Percentiles rank a stretch among this genome's conserved stretches.
phyloP scores from a whole-genome alignment of 2,888 invertebrate species.

The Empis stercorea region DNA sequence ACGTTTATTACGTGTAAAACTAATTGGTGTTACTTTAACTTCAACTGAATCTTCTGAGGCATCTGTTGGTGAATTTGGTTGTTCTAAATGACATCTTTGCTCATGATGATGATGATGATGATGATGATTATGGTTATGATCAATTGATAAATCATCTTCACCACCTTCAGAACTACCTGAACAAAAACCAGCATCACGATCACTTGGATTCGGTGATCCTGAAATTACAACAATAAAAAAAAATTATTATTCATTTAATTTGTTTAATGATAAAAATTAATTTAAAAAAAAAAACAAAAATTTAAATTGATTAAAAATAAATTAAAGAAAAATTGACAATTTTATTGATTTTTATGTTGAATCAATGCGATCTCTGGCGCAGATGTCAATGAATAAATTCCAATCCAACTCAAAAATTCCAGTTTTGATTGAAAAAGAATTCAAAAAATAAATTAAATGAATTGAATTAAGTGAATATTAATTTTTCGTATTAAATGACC shows the following conservation, averaged over 20 bases:
- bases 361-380: too few species aligned
- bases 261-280: too few species aligned
- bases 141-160: conserved; percentile 51
- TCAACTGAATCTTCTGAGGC: conserved; percentile 53
- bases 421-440: too few species aligned
- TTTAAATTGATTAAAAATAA: background rate
- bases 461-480: too few species aligned
- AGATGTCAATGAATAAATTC: too few species aligned
- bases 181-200: conserved; percentile 56
- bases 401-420: too few species aligned
- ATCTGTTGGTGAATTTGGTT: conserved; percentile 37
- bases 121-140: conserved; percentile 21
- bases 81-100: background rate
- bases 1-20: conserved; percentile 44
- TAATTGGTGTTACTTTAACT: conserved; percentile 46
- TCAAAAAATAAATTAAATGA: too few species aligned
- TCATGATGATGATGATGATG: background rate
- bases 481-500: too few species aligned
- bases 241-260: too few species aligned
- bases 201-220: conserved; percentile 34
- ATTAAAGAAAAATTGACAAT: too few species aligned
- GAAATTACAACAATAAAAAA: conserved; percentile 16
- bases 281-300: background rate
- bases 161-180: conserved; percentile 46
- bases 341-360: too few species aligned